These are phyloP conservation scores for Pterophyllum scalare DNA, from an alignment of 2,113 vertebrate genomes.

Conservation along the genomic window DNA sequence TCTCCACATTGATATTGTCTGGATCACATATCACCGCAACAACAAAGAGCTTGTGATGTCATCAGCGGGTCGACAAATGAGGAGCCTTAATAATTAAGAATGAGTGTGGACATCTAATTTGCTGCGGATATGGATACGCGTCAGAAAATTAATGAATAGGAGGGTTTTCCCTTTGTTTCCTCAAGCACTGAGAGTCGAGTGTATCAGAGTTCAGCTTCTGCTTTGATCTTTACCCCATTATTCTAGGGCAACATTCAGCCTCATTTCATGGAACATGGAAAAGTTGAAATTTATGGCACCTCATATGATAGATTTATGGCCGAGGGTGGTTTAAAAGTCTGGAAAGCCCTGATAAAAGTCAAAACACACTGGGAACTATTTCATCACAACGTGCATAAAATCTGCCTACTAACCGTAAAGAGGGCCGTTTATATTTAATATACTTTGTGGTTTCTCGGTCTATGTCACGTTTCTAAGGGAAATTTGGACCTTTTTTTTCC, in stretches of 20 bases:
- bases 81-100: slow-evolving; percentile 82
- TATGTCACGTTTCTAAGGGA: neutral
- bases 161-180: slow-evolving; percentile 59
- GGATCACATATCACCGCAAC: slow-evolving; percentile 77
- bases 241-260: neutral
- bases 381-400: neutral
- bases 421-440: neutral
- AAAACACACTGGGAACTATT: neutral
- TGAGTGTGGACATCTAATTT: slow-evolving; percentile 71
- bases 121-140: slow-evolving; percentile 74
- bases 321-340: neutral
- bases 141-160: slow-evolving; percentile 69
- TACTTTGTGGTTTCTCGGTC: neutral
- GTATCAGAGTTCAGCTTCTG: slow-evolving; percentile 38
- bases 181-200: slow-evolving; percentile 33
- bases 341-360: neutral
- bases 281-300: neutral
- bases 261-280: neutral
- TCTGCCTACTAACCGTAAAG: neutral
- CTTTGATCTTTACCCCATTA: slow-evolving; percentile 29
- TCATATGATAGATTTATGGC: neutral
- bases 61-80: slow-evolving; percentile 77
- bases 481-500: neutral
- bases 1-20: slow-evolving; percentile 77
- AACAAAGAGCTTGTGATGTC: slow-evolving; percentile 81